These are phyloP conservation scores for Lottia scabra DNA, from an alignment of 2,888 invertebrate genomes.

Conservation along the genomic window DNA sequence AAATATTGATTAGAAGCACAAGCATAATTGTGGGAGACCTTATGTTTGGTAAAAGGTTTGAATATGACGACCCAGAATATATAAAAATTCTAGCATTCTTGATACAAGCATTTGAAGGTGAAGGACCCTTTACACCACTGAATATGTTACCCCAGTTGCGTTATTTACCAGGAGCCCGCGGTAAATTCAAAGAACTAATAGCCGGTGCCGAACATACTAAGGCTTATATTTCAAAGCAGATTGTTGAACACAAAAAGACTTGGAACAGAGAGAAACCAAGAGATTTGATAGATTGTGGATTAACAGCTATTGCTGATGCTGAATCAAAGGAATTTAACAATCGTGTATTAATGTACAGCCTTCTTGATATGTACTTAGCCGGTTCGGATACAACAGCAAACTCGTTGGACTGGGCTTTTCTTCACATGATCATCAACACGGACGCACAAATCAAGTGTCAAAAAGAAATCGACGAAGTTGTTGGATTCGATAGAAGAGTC, in stretches of 20 bases:
- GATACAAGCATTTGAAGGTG: background rate
- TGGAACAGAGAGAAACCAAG: background rate
- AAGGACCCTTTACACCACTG: background rate
- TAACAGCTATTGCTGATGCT: background rate
- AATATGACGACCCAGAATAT: background rate
- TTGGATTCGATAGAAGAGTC: no score
- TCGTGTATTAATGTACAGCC: background rate
- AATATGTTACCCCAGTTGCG: background rate
- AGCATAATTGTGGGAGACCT: no score
- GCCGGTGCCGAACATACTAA: background rate
- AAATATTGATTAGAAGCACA: no score
- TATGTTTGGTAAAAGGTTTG: background rate
- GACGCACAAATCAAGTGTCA: no score
- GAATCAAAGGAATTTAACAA: background rate
- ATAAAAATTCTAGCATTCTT: background rate
- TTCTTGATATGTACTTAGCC: no score
- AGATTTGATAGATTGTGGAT: background rate
- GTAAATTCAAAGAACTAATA: background rate
- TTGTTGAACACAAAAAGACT: background rate
- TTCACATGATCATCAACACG: no score
- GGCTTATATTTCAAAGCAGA: background rate
- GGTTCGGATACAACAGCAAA: no score
- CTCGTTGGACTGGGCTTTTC: no score
- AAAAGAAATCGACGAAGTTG: no score
- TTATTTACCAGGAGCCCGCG: background rate